Evolutionary conservation across 2,888 invertebrate genomes (phyloP).

Genomic region (Cephus nigrinus): DNA sequence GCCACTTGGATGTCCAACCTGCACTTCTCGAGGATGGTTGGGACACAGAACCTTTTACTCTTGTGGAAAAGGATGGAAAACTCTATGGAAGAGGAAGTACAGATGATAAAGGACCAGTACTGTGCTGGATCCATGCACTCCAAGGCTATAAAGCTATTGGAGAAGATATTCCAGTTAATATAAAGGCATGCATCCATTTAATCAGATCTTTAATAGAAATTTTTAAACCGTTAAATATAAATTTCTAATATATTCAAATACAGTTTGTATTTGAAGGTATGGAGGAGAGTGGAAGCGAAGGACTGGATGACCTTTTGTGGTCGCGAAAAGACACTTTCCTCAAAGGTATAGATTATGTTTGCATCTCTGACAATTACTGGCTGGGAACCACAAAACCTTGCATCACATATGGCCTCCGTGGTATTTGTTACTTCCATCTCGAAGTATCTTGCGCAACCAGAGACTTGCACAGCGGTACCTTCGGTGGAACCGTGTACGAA

Average conservation of each 20-base stretch:
- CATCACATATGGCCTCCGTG: slow-evolving; percentile 95
- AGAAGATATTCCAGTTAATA: slow-evolving; percentile 78
- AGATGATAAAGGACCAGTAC: slow-evolving; percentile 95
- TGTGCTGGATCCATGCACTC: slow-evolving; percentile 95
- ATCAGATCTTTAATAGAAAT: neutral
- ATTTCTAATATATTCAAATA: slow-evolving; percentile 24
- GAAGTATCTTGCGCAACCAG: slow-evolving; percentile 90
- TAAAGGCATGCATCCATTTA: slow-evolving; percentile 67
- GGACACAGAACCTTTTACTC: slow-evolving; percentile 93
- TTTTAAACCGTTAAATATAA: neutral
- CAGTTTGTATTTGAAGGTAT: slow-evolving; percentile 96
- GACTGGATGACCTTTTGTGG: slow-evolving; percentile 87
- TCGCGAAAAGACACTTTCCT: slow-evolving; percentile 82
- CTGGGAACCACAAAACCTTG: slow-evolving; percentile 96
- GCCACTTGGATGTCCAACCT: slow-evolving; percentile 98
- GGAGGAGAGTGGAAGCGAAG: slow-evolving; percentile 98
- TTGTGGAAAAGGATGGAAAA: slow-evolving; percentile 89
- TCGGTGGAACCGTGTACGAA: slow-evolving; percentile 92
- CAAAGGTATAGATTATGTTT: slow-evolving; percentile 88
- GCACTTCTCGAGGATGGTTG: slow-evolving; percentile 94
- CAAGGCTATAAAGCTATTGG: slow-evolving; percentile 85
- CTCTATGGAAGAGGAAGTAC: slow-evolving; percentile 91
- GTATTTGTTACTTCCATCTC: slow-evolving; percentile 90
- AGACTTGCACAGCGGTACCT: slow-evolving; percentile 96
- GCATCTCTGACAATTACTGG: slow-evolving; percentile 99